Evolutionary conservation across 2,888 invertebrate genomes (phyloP), one percentile per base, ranked within the genome.

Genomic region (Papilio gigon): DNA sequence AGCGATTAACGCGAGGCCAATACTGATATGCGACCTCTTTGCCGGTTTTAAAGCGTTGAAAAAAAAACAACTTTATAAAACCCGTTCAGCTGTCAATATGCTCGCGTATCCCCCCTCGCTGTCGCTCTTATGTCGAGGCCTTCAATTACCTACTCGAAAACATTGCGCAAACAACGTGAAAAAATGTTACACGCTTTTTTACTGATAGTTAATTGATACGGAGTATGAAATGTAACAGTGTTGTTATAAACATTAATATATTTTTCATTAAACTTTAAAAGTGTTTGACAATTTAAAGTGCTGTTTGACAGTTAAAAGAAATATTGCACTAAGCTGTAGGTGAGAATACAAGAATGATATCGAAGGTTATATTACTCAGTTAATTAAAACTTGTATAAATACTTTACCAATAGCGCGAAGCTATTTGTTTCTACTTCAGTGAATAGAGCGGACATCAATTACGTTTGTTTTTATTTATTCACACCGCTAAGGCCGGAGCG

Each of bases 21-120:
- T 84, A 86, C 80, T 84, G 86, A 88, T 87, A 87, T 84, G 85
- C 83, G 90, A 90, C 90, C 90, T 89, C 88, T 84, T 88, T 88
- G 84, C 81, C 83, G 80, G 81, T 86, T 85, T 86, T 83, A 79
- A 56, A 53, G 40, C 75, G 81, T 83, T 30, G 25, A 53, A 82
- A 78, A 74, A 71, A 74, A 81, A 82, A 80, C 42, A 79, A 77
- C 75, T 76, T 73, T 71, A 75, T 75, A 75, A 64, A 84, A 84
- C 84, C 73, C 78, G 85, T 85, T 83, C 79, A 78, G 77, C 75
- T 79, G 78, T 76, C 78, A 83, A 80, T 82, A 81, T 79, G 73
- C 76, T 73, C 76, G 27, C 20, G 44, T 27, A 42, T 30, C 17
- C 42, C 50, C 25, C 25, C 53, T 64, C 22, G 53, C 17, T 65